Conservation (phyloP, 92 coral and sea anemone species). For the Zoanthus sociatus region DNA sequence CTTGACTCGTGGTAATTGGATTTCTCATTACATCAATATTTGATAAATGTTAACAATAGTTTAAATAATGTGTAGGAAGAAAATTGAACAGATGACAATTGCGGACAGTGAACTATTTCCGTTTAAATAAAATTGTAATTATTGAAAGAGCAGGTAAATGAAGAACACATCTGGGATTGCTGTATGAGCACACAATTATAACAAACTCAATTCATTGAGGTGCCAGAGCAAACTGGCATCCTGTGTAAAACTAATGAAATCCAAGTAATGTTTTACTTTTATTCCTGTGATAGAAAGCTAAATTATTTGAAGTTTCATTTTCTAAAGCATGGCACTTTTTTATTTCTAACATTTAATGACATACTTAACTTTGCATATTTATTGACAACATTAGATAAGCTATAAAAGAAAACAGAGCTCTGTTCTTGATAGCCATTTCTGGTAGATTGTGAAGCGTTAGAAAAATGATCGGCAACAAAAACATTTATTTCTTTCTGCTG, state of each 20-base stretch:
- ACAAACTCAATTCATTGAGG: neutral
- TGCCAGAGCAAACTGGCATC: neutral
- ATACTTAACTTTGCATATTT: neutral
- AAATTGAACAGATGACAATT: neutral
- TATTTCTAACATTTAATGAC: neutral
- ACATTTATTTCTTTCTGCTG: neutral
- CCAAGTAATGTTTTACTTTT: neutral
- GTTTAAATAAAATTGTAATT: neutral
- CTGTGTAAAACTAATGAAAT: neutral
- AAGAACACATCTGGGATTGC: neutral
- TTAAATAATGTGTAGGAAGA: neutral
- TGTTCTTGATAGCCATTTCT: neutral
- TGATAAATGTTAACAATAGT: neutral
- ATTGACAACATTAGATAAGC: neutral
- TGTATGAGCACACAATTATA: neutral
- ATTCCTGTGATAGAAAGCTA: neutral
- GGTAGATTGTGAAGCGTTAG: too few relatives aligned
- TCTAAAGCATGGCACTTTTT: neutral
- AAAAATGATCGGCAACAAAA: neutral
- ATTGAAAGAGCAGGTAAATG: neutral
- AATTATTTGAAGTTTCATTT: constrained; percentile 1
- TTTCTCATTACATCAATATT: constrained; percentile 22
- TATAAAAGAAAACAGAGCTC: constrained; percentile 15
- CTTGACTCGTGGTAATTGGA: neutral
- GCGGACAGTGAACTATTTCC: constrained; percentile 2